Evolutionary conservation across 2,113 vertebrate species (phyloP).

Genomic region (Orycteropus afer): DNA sequence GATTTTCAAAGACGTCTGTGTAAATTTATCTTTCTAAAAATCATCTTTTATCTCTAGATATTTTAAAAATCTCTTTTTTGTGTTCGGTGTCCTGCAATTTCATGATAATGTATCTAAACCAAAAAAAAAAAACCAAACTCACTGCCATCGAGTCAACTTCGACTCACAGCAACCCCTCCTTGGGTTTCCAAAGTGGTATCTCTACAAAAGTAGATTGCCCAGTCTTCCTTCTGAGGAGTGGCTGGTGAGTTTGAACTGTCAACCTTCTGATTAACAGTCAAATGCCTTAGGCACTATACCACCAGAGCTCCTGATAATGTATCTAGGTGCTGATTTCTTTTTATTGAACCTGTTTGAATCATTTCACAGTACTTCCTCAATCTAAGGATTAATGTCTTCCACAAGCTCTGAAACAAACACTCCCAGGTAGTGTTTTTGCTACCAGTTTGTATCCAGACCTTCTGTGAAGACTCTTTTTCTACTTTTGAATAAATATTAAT

Average conservation of each 20-base stretch:
- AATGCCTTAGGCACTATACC: too few relatives aligned
- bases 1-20: conserved; percentile 5
- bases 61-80: not conserved
- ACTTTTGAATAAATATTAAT: conserved; percentile 58
- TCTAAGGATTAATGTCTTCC: not conserved
- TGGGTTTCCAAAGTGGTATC: too few relatives aligned
- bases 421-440: not conserved
- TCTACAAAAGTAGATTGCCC: too few relatives aligned
- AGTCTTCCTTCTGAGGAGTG: too few relatives aligned
- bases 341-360: not conserved
- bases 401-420: not conserved
- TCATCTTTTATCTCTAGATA: not conserved
- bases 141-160: too few relatives aligned
- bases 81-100: conserved; percentile 6
- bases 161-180: too few relatives aligned
- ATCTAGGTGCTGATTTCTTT: not conserved
- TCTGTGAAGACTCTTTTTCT: conserved; percentile 19
- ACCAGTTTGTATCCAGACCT: conserved; percentile 18
- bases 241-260: too few relatives aligned
- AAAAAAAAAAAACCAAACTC: too few relatives aligned
- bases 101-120: not conserved
- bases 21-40: not conserved
- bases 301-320: not conserved
- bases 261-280: too few relatives aligned
- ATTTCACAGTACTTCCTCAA: not conserved